Evolutionary conservation across 2,888 invertebrate genomes (phyloP), one percentile per base, ranked within the genome.

Genomic region (Nemoura dubitans): DNA sequence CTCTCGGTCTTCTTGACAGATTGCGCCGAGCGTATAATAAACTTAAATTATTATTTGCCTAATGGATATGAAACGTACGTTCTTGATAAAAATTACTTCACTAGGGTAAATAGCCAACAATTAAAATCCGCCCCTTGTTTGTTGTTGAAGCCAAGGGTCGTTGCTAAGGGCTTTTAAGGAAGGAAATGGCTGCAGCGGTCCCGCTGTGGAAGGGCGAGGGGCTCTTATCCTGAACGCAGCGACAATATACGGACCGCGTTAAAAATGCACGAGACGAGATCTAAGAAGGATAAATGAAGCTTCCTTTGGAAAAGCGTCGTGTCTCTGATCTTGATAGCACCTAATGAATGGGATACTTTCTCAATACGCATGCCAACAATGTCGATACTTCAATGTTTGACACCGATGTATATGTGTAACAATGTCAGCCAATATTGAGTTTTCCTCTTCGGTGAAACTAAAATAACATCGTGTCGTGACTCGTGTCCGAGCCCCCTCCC

Each of bases 361-460:
- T 59, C 59, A 21, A 59, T 59, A 59, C 59, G 36, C 36, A 59
- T 21, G 59, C 21, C 14, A 10, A 59, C 10, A 59, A 10, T 59
- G 59, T 59, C 59, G 59, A 59, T 59, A 59, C 59, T 59, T 59
- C 59, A 59, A 7, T 59, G 21, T 59, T 59, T 59, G 59, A 59
- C 59, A 21, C 36, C 59, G 59, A 21, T 59, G 59, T 59, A 59
- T n/a, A n/a, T n/a, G 59, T 36, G 59, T 81, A 30, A 21, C 3
- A 25, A 81, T 81, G 81, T 81, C 81, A 30, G 81, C 81, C 30
- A 81, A 81, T 81, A 81, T 81, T 81, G 29, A 30, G 81, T 81
- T 81, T 81, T 81, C 78, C 30, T 81, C 81, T 81, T 27, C 30
- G 30, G 16, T 29, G 81, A 27, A 29, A 30, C 81, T 81, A 81